phyloP scores from a whole-genome alignment of 2,113 vertebrate species.

The Brachyistius frenatus region DNA sequence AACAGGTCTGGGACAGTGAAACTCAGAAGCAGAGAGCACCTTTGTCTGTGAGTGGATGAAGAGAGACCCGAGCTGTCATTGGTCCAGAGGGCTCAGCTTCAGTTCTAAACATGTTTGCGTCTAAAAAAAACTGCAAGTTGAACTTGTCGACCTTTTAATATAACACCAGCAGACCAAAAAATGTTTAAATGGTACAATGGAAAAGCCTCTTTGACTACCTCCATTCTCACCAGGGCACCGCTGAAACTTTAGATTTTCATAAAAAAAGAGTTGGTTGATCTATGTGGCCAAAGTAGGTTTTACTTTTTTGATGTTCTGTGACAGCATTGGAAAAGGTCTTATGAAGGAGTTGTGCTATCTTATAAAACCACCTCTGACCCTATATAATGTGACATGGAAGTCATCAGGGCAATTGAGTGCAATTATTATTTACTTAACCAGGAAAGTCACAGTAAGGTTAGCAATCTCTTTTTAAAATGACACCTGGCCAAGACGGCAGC shows the following conservation, averaged over 20 bases:
- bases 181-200: slow-evolving; percentile 51
- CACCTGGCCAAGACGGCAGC: too few relatives aligned
- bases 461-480: too few relatives aligned
- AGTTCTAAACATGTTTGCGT: slow-evolving; percentile 39
- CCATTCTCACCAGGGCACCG: slow-evolving; percentile 36
- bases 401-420: too few relatives aligned
- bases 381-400: too few relatives aligned
- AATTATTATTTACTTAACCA: too few relatives aligned
- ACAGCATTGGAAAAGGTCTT: slow-evolving; percentile 42
- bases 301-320: slow-evolving; percentile 47
- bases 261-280: slow-evolving; percentile 41
- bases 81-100: slow-evolving; percentile 53
- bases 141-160: slow-evolving; percentile 55
- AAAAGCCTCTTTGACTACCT: slow-evolving; percentile 57
- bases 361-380: slow-evolving; percentile 1
- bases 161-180: slow-evolving; percentile 30
- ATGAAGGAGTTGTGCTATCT: slow-evolving; percentile 26
- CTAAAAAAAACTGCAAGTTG: slow-evolving; percentile 36
- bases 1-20: slow-evolving; percentile 73
- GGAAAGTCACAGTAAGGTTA: too few relatives aligned
- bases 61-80: slow-evolving; percentile 41
- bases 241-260: slow-evolving; percentile 57
- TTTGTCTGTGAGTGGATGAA: slow-evolving; percentile 64
- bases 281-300: slow-evolving; percentile 39
- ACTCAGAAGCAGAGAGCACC: slow-evolving; percentile 66